phyloP scores from a whole-genome alignment of 2,113 vertebrate genomes.

The Rutilus rutilus region DNA sequence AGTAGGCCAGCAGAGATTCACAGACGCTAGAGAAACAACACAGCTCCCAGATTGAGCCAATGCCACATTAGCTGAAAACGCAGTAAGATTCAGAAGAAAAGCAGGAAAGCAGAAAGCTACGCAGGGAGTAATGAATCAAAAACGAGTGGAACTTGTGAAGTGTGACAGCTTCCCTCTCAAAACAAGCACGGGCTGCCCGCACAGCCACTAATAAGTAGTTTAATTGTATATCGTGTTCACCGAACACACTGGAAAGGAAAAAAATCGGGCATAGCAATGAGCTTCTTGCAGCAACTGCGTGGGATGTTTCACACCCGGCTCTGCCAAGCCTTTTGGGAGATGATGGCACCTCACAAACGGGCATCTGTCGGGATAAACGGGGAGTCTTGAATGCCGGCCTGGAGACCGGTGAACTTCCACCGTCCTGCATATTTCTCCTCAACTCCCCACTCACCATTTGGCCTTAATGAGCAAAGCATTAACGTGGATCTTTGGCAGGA shows the following conservation, averaged over 20 bases:
- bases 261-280: slow-evolving; percentile 27
- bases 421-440: slow-evolving; percentile 34
- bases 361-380: slow-evolving; percentile 1
- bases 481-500: slow-evolving; percentile 26
- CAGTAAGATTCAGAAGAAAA: neutral
- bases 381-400: slow-evolving; percentile 20
- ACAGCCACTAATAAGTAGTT: slow-evolving; percentile 30
- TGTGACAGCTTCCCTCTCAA: neutral
- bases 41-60: slow-evolving; percentile 21
- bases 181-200: slow-evolving; percentile 19
- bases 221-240: slow-evolving; percentile 29
- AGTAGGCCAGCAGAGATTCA: slow-evolving; percentile 68
- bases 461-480: slow-evolving; percentile 33
- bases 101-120: neutral
- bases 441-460: slow-evolving; percentile 20
- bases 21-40: slow-evolving; percentile 54
- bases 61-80: neutral
- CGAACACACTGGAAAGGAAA: slow-evolving; percentile 8
- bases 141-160: slow-evolving; percentile 1
- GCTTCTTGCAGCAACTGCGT: slow-evolving; percentile 6
- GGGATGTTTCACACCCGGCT: slow-evolving; percentile 41
- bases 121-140: slow-evolving; percentile 9
- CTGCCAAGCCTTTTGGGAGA: slow-evolving; percentile 9
- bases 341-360: slow-evolving; percentile 34
- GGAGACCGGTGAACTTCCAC: neutral